Evolutionary conservation across 2,113 vertebrate species (phyloP), one percentile per base, ranked within the genome.

Genomic region (Sebastes schlegelii): DNA sequence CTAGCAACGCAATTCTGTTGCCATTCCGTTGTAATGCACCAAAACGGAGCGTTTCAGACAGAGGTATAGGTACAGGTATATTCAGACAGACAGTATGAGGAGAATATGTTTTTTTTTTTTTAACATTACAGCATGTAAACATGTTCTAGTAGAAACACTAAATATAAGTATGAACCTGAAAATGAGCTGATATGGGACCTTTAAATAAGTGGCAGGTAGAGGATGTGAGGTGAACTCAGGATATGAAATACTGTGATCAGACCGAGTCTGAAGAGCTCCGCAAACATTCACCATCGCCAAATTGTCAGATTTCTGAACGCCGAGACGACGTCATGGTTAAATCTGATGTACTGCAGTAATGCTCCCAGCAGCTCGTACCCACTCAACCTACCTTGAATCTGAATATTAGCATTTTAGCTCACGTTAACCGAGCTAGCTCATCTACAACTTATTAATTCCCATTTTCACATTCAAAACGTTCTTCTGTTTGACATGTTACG

Each of bases 231-330:
- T 1, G n/a, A 26, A 83, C 79, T 90, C 69, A 82, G 67, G 82
- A 82, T 84, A 62, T 86, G 49, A 60, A 79, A 84, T 80, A 85
- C 86, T 93, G 88, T 90, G 81, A 81, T 73, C 23, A 77, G 70
- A 67, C 62, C 62, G 16, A 0, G 55, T 75, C 57, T 82, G 46
- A 58, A n/a, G 67, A 74, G 68, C 74, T 34, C 10, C 0, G 2
- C 26, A 75, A 57, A 87, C 54, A 57, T 34, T 64, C 34, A 16
- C 6, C 26, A 49, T 51, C 1, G 0, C 66, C 62, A 67, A 72
- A 34, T 66, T 67, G 42, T 74, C 52, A 61, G 60, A 7, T 64
- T 65, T 61, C 21, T 74, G n/a, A 52, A 57, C 5, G 7, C 46
- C 23, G 2, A 46, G 13, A 34, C 43, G 4, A 63, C 10, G 62